These are phyloP conservation scores for Hemicentrotus pulcherrimus DNA, from an alignment of 35 echinoderm and acorn worm species.

Conservation along the genomic window DNA sequence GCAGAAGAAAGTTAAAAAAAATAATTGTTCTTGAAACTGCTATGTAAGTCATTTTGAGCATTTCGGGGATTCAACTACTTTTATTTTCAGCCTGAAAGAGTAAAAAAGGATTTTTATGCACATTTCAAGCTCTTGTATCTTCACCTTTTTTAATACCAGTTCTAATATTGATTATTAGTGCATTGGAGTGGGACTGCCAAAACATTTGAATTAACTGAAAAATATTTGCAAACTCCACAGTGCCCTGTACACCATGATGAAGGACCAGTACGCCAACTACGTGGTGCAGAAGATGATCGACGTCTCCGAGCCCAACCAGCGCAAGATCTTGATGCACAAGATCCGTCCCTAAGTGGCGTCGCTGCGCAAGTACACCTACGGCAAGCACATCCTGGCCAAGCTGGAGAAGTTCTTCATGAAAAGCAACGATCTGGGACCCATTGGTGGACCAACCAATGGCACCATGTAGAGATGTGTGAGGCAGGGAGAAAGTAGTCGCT, in stretches of 20 bases:
- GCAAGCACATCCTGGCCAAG: constrained; percentile 99
- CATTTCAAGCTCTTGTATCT: no score
- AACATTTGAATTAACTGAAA: no score
- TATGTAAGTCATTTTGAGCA: no score
- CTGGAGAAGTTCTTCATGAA: constrained; percentile 99
- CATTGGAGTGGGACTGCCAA: no score
- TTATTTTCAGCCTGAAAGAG: no score
- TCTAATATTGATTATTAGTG: no score
- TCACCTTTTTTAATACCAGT: no score
- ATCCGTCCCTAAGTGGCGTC: constrained; percentile 91
- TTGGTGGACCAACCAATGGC: constrained; percentile 87
- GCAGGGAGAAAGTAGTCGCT: not conserved
- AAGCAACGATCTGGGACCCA: constrained; percentile 94
- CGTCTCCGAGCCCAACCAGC: constrained; percentile 96
- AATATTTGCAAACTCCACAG: constrained; percentile 60
- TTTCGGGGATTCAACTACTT: no score
- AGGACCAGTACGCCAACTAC: constrained; percentile 99
- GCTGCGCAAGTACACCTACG: constrained; percentile 96
- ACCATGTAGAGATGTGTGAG: constrained; percentile 60
- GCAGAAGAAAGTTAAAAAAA: no score
- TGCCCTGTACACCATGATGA: constrained; percentile 99
- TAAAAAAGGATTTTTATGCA: no score
- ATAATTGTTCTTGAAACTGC: no score
- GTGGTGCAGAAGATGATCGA: constrained; percentile 99
- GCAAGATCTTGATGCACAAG: constrained; percentile 97